Conservation (phyloP, 2,113 vertebrate genomes). For the Sphyrna mokarran region DNA sequence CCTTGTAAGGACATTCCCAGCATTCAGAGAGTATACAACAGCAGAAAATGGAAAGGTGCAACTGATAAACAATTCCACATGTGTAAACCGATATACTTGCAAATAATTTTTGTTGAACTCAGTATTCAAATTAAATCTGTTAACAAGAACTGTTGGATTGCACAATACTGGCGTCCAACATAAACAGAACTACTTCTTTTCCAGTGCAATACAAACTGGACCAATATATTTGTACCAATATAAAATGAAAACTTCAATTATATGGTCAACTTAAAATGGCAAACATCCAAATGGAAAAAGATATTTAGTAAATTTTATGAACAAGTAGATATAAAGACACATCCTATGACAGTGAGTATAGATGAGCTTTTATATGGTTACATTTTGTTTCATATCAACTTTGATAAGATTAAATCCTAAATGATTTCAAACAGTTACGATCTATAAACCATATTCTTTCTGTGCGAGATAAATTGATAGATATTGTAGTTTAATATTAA, state of each 20-base stretch:
- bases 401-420: slow-evolving; percentile 1
- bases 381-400: background rate
- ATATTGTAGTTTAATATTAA: slow-evolving; percentile 22
- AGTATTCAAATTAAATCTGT: background rate
- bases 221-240: background rate
- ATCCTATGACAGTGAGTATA: background rate
- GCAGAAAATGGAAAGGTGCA: background rate
- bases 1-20: background rate
- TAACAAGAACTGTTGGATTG: background rate
- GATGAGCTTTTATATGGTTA: background rate
- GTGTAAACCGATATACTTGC: background rate
- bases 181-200: background rate
- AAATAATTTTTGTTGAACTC: background rate
- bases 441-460: background rate
- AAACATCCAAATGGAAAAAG: background rate
- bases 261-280: background rate
- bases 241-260: background rate
- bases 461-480: background rate
- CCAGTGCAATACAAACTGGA: background rate
- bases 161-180: background rate
- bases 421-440: background rate
- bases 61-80: background rate
- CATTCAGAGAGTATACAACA: background rate
- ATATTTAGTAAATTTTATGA: background rate
- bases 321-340: background rate